phyloP scores from a whole-genome alignment of 2,113 vertebrate genomes.

The Microtus montanus region DNA sequence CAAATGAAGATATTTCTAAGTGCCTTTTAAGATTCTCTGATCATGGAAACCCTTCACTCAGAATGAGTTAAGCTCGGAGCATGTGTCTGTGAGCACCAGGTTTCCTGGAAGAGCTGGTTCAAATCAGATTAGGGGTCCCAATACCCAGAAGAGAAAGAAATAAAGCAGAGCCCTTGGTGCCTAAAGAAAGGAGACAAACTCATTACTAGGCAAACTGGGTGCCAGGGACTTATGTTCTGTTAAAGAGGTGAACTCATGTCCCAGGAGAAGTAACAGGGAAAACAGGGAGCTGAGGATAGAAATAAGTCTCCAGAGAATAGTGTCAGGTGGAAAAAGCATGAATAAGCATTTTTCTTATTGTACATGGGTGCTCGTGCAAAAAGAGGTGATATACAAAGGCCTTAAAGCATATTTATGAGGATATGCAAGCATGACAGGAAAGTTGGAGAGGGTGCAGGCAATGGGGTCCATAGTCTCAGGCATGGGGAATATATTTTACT shows the following conservation, averaged over 20 bases:
- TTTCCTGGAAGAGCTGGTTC: not conserved
- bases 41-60: not conserved
- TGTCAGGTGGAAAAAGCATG: not conserved
- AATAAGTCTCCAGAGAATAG: not conserved
- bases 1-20: not conserved
- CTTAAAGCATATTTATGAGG: not conserved
- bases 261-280: not conserved
- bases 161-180: not conserved
- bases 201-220: not conserved
- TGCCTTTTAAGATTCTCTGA: not conserved
- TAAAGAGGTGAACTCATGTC: not conserved
- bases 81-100: not conserved
- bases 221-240: not conserved
- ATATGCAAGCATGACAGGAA: not conserved
- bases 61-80: not conserved
- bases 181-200: not conserved
- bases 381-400: not conserved
- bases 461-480: not conserved
- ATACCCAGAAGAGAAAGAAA: not conserved
- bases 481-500: not conserved
- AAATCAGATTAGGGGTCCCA: not conserved
- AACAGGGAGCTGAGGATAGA: not conserved
- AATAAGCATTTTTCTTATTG: not conserved
- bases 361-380: not conserved
- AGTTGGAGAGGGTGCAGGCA: not conserved